Evolutionary conservation across 37 sponge, comb jelly and placozoan genomes (phyloP), one percentile per base, ranked within the genome.

Genomic region (Crambe crambe): DNA sequence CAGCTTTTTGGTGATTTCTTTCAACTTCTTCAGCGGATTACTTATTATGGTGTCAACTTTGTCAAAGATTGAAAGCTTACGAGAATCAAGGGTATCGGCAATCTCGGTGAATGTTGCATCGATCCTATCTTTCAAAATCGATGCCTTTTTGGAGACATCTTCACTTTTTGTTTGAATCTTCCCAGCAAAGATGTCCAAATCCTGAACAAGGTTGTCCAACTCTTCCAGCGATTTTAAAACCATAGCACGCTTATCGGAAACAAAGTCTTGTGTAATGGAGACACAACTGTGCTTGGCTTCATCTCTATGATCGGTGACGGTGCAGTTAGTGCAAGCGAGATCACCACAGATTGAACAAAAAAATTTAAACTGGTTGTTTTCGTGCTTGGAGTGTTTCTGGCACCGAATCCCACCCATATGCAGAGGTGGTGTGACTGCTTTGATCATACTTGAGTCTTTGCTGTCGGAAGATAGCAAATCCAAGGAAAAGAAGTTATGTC

Each of bases 321-420:
- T 77, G 65, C 77, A 77, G 65, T 77, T 59, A 6, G 15, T 27
- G 39, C 77, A 77, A 4, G 38, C 42, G 25, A 77, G 77, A 35
- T 80, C 69, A 12, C 1, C 29, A 27, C 71, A 80, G 42, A 57
- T 26, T 29, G 54, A 37, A 32, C 80, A 80, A 37, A 47, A 80
- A n/a, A 74, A 43, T 30, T 77, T 77, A 31, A 77, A 34, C 18
- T 62, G 58, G 15, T 77, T 21, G n/a, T 57, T 59, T 0, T 30
- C 31, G 32, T 65, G 32, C 31, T 65, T 31, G 31, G 31, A 65
- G 35, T 65, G 66, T 65, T 2, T 65, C 15, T 18, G 66, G 30
- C 66, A 65, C 2, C 5, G 25, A 2, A 65, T 8, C 5, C 30
- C 66, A 30, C 66, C 66, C 1, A 65, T 30, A 65, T 34, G 35